Conservation (phyloP, 2,888 invertebrate species). For the Cheilosia vulpina region DNA sequence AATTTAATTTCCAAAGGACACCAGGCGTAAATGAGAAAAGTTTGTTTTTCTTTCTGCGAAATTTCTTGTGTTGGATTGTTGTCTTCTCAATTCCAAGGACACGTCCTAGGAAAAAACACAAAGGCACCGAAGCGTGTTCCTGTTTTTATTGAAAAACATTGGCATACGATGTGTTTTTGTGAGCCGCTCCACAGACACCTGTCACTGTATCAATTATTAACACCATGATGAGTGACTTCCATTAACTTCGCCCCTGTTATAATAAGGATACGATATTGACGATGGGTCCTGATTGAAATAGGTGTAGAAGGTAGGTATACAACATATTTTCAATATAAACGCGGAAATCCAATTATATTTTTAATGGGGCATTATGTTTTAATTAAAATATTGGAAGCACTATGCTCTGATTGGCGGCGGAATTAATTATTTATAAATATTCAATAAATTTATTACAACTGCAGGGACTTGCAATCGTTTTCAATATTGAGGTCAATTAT, state of each 20-base stretch:
- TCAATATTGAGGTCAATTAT: constrained; percentile 46
- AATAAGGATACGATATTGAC: background rate
- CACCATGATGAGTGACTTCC: background rate
- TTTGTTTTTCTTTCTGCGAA: constrained; percentile 35
- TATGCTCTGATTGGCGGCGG: background rate
- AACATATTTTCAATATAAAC: constrained; percentile 15
- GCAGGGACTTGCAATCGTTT: constrained; percentile 8
- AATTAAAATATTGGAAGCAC: constrained; percentile 47
- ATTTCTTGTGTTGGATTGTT: constrained; percentile 3
- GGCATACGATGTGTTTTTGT: background rate
- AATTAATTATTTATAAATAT: constrained; percentile 19
- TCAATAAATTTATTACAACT: constrained; percentile 41
- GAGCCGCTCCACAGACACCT: background rate
- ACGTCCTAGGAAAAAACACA: constrained; percentile 1
- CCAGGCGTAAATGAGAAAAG: constrained; percentile 59
- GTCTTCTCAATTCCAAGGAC: constrained; percentile 5
- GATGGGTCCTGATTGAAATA: background rate
- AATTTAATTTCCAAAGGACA: constrained; percentile 32
- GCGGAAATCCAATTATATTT: constrained; percentile 31
- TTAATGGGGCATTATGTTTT: constrained; percentile 24
- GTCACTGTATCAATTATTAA: background rate
- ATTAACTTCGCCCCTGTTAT: constrained; percentile 4
- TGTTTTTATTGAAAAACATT: constrained; percentile 30
- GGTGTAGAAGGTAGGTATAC: constrained; percentile 5
- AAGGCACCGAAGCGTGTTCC: constrained; percentile 5